phyloP scores from a whole-genome alignment of 2,797 vertebrate genomes.

The Poecilia wingei region DNA sequence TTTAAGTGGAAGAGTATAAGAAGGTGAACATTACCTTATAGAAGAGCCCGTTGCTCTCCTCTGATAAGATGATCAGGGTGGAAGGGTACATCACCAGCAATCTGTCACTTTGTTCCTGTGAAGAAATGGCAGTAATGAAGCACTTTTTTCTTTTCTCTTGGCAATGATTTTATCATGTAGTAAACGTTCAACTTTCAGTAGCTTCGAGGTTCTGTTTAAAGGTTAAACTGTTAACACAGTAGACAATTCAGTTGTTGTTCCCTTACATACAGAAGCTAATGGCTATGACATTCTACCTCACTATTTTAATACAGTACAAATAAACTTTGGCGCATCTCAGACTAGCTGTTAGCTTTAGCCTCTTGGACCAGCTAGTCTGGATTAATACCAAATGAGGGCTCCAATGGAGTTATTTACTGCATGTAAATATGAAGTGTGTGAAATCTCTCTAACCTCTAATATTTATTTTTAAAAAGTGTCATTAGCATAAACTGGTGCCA shows the following conservation, averaged over 20 bases:
- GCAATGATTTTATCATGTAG: background rate
- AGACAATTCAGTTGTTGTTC: background rate
- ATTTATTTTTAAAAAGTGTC: background rate
- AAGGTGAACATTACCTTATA: constrained; percentile 86
- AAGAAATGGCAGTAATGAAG: constrained; percentile 26
- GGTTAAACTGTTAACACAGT: background rate
- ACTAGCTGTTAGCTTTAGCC: background rate
- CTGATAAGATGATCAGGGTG: constrained; percentile 91
- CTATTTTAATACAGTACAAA: background rate
- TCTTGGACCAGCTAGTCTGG: background rate
- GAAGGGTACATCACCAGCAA: constrained; percentile 91
- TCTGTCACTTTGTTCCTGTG: constrained; percentile 89
- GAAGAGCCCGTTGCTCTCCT: constrained; percentile 85
- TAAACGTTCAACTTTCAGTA: background rate
- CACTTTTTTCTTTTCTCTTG: background rate
- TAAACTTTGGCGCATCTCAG: background rate
- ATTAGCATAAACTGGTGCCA: background rate
- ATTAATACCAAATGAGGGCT: background rate
- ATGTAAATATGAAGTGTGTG: background rate
- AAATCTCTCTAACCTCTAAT: background rate
- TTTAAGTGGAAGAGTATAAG: background rate
- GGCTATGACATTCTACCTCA: too few species aligned
- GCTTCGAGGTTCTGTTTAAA: background rate
- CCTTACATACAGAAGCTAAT: background rate
- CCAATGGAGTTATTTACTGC: background rate